Conservation (phyloP, 1,140 invertebrate genomes). For the Cotesia chilonis region DNA sequence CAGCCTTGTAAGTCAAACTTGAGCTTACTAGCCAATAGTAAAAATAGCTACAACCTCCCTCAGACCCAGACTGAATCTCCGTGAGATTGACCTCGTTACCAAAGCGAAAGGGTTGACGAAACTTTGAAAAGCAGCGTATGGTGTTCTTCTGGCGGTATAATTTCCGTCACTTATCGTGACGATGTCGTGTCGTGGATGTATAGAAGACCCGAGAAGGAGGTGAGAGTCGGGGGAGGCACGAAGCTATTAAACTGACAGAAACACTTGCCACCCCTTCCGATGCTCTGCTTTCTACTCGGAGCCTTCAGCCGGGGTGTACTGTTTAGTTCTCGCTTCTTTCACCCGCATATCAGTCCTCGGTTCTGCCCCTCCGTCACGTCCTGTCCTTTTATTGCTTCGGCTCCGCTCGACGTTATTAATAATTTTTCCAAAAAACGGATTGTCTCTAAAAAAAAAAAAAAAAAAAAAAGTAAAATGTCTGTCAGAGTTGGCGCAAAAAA, state of each 20-base stretch:
- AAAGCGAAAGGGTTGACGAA: conserved; percentile 26
- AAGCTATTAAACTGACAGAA: conserved; percentile 69
- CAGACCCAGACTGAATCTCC: not conserved
- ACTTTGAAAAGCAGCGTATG: conserved; percentile 8
- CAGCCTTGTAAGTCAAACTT: too few species aligned
- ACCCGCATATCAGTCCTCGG: too few species aligned
- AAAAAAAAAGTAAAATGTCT: too few species aligned
- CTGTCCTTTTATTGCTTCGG: not conserved
- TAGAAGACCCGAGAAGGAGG: conserved; percentile 39
- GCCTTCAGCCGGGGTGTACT: too few species aligned
- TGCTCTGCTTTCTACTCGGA: conserved; percentile 7
- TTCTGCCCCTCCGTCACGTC: conserved; percentile 19
- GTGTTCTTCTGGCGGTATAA: conserved; percentile 45
- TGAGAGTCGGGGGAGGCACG: conserved; percentile 45
- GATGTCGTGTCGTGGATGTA: conserved; percentile 52
- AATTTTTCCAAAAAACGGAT: too few species aligned
- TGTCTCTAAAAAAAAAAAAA: too few species aligned
- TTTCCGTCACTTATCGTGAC: conserved; percentile 64
- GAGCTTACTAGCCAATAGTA: too few species aligned
- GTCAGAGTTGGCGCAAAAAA: too few species aligned
- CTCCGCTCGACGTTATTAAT: too few species aligned
- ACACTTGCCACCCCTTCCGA: conserved; percentile 63
- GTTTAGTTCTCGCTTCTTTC: too few species aligned
- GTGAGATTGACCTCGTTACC: conserved; percentile 1
- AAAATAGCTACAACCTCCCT: too few species aligned